phyloP scores from a whole-genome alignment of 2,113 vertebrate genomes.

The Murina feae region DNA sequence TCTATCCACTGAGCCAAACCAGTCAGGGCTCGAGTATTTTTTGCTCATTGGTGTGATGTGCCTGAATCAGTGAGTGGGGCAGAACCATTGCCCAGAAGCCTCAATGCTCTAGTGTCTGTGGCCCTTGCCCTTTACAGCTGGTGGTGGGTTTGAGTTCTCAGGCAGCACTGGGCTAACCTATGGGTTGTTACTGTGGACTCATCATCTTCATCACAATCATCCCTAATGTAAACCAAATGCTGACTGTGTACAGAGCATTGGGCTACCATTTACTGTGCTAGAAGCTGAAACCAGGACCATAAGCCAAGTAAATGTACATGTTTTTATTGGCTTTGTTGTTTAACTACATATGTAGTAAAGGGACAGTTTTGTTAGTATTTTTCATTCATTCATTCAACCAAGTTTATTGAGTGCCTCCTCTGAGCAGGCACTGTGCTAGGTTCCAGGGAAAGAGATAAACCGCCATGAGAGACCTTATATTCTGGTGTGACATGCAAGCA shows the following conservation, averaged over 20 bases:
- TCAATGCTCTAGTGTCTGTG: not conserved
- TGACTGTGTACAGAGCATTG: accelerated
- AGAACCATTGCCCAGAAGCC: not conserved
- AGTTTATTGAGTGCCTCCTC: not conserved
- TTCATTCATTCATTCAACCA: not conserved
- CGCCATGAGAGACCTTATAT: not conserved
- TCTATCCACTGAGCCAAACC: no score
- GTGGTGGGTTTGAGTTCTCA: not conserved
- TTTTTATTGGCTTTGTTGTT: not conserved
- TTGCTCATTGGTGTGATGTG: not conserved
- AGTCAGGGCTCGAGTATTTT: not conserved
- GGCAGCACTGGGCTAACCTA: not conserved
- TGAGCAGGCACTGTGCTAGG: not conserved
- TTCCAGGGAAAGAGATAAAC: not conserved
- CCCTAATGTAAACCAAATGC: no score
- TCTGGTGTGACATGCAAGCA: not conserved
- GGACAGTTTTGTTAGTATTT: not conserved
- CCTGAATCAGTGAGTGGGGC: not conserved
- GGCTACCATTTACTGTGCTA: not conserved
- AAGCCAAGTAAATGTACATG: not conserved
- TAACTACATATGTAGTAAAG: not conserved
- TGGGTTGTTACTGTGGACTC: not conserved
- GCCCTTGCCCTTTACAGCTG: not conserved
- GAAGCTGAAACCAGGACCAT: not conserved
- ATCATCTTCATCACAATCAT: not conserved